Evolutionary conservation across 1,140 invertebrate genomes (phyloP).

Genomic region (Hydropsyche tenuis): DNA sequence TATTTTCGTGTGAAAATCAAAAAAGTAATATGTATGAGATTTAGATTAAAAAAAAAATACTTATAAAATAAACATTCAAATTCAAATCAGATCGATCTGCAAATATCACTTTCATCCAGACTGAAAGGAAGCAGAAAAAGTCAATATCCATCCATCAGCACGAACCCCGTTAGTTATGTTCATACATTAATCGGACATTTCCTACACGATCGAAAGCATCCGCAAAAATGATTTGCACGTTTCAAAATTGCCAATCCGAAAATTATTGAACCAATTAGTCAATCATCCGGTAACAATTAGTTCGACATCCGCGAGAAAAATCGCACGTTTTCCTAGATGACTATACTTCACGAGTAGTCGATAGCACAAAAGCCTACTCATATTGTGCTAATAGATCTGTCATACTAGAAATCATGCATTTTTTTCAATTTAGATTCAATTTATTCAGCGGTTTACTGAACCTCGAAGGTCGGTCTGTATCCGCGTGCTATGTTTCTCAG

Average conservation of each 20-base stretch:
- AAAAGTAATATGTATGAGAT: no score
- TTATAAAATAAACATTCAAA: background rate
- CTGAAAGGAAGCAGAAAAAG: background rate
- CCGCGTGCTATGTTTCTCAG: no score
- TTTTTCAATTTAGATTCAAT: no score
- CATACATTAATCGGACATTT: background rate
- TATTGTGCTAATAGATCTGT: no score
- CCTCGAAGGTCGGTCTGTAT: no score
- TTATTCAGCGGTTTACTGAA: no score
- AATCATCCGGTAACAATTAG: slow-evolving; percentile 4
- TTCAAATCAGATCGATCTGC: background rate
- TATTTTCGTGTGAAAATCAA: background rate
- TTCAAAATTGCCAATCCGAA: background rate
- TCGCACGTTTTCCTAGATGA: no score
- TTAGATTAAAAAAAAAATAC: no score
- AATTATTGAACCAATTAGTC: background rate
- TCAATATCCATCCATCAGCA: background rate
- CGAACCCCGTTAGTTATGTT: background rate
- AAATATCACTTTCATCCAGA: background rate
- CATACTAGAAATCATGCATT: no score
- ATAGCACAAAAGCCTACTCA: no score
- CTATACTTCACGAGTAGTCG: no score
- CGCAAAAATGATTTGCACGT: background rate
- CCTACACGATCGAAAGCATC: background rate
- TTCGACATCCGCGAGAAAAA: background rate